These are phyloP conservation scores for Peromyscus nudipes DNA, from an alignment of 2,797 vertebrate species.

Conservation along the genomic window DNA sequence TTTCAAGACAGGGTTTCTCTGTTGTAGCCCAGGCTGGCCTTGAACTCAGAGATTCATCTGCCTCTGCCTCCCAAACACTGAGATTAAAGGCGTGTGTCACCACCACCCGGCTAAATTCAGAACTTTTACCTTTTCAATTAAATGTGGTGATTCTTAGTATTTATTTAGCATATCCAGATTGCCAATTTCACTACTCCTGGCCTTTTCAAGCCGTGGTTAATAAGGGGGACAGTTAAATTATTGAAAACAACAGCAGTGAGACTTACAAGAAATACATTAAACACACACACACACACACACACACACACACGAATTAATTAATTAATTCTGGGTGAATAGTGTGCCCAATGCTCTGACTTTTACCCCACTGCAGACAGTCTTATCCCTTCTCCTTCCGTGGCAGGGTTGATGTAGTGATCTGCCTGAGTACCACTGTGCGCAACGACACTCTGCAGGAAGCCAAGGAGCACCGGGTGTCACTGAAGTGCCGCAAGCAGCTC, in stretches of 20 bases:
- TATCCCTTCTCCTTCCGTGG: conserved; percentile 44
- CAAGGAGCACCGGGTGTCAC: conserved; percentile 96
- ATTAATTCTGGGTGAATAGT: background rate
- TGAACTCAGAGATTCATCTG: no score
- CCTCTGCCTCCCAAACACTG: no score
- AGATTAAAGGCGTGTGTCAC: no score
- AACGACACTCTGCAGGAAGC: conserved; percentile 97
- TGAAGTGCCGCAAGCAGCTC: conserved; percentile 98
- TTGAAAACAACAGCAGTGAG: background rate
- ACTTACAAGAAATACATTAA: background rate
- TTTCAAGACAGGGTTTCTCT: no score
- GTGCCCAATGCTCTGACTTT: background rate
- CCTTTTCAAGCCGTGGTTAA: background rate
- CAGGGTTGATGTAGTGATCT: conserved; percentile 98
- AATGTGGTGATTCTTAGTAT: background rate
- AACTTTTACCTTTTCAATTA: background rate
- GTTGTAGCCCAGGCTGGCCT: no score
- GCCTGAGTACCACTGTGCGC: conserved; percentile 97
- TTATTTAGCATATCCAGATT: background rate
- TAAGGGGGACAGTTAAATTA: background rate
- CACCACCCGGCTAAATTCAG: background rate
- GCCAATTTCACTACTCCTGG: background rate
- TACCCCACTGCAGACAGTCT: background rate
- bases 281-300: no score
- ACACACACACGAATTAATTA: no score